These are phyloP conservation scores for Pterobdella sp. DNA, from an alignment of 2,888 invertebrate genomes.

Conservation along the genomic window DNA sequence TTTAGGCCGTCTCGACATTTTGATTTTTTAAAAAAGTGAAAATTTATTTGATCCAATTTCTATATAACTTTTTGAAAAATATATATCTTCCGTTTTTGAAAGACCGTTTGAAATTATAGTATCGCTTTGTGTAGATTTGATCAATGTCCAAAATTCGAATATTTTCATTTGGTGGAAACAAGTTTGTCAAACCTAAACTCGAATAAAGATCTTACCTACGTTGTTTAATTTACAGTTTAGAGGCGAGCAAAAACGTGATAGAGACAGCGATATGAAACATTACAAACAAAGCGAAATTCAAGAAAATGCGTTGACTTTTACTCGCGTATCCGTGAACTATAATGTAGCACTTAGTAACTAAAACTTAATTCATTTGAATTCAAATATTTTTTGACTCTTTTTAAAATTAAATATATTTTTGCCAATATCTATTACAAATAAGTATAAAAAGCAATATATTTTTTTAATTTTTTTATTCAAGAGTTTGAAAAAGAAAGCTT, in stretches of 20 bases:
- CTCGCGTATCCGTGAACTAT: constrained; percentile 5
- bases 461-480: too few species aligned
- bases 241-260: too few species aligned
- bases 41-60: neutral
- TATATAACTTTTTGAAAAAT: too few species aligned
- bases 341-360: neutral
- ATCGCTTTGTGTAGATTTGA: too few species aligned
- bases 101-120: too few species aligned
- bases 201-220: neutral
- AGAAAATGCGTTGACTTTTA: neutral
- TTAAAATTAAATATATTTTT: neutral
- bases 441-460: too few species aligned
- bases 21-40: neutral
- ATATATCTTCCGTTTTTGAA: neutral
- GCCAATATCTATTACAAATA: neutral
- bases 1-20: constrained; percentile 5
- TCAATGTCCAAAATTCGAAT: constrained; percentile 12
- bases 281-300: constrained; percentile 1
- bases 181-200: neutral
- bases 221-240: neutral
- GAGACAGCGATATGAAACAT: neutral
- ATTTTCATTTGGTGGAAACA: neutral
- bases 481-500: too few species aligned
- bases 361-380: neutral
- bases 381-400: neutral